Evolutionary conservation across 2,113 vertebrate species (phyloP).

Genomic region (Marcusenius ussheri): DNA sequence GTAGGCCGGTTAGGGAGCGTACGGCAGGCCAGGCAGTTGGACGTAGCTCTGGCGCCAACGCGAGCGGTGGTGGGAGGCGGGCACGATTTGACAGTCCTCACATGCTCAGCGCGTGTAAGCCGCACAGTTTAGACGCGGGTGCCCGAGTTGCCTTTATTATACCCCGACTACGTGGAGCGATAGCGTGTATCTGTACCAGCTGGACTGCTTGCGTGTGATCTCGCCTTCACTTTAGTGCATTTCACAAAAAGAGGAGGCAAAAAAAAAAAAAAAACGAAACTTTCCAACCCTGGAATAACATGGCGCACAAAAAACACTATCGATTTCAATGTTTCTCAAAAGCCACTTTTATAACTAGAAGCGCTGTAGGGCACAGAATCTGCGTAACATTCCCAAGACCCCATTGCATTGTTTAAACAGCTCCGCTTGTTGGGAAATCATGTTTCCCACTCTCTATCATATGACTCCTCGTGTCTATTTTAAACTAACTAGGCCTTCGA

Average conservation of each 20-base stretch:
- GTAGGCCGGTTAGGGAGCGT: not conserved
- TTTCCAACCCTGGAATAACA: not conserved
- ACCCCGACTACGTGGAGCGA: not conserved
- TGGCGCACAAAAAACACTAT: not conserved
- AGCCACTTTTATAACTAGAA: not conserved
- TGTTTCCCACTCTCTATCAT: not conserved
- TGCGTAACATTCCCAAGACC: not conserved
- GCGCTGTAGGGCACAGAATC: not conserved
- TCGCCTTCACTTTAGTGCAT: not conserved
- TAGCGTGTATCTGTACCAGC: not conserved
- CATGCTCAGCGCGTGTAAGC: not conserved
- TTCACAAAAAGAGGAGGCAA: not conserved
- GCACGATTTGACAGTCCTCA: not conserved
- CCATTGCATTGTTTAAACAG: not conserved
- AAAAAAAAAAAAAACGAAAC: not conserved
- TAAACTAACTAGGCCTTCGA: not conserved
- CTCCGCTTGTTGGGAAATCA: not conserved
- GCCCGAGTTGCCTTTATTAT: not conserved
- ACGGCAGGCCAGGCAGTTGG: slow-evolving; percentile 4
- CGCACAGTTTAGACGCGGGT: not conserved
- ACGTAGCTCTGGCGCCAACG: not conserved
- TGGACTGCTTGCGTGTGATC: not conserved
- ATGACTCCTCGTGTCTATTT: not conserved
- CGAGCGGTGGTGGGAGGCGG: not conserved
- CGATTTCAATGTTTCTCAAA: not conserved